phyloP scores from a whole-genome alignment of 92 coral and sea anemone genomes.

The Pocillopora grandis region DNA sequence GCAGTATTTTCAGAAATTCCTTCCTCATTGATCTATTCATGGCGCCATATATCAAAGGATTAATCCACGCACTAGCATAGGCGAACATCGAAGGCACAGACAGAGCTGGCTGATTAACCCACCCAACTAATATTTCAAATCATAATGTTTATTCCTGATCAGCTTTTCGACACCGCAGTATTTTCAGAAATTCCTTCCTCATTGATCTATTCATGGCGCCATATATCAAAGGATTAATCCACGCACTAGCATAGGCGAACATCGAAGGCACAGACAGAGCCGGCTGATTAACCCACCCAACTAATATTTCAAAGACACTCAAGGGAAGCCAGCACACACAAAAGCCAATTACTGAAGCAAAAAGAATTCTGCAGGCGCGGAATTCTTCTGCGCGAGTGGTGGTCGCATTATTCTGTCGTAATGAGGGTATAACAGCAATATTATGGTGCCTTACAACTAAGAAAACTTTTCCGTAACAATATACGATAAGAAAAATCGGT shows the following conservation, averaged over 20 bases:
- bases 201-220: slow-evolving; percentile 3
- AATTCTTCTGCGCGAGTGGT: not conserved
- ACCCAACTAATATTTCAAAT: not conserved
- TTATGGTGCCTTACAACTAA: not conserved
- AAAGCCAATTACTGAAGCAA: not conserved
- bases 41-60: not conserved
- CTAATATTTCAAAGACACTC: not conserved
- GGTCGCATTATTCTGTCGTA: not conserved
- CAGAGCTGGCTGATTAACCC: not conserved
- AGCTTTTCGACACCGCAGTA: not conserved
- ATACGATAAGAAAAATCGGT: not conserved
- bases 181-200: not conserved
- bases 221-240: not conserved
- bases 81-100: not conserved
- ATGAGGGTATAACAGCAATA: not conserved
- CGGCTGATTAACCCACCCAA: not conserved
- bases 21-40: not conserved
- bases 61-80: not conserved
- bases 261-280: not conserved
- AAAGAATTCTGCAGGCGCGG: not conserved
- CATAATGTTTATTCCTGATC: not conserved
- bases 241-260: not conserved
- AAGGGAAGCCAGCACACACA: not conserved
- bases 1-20: not conserved
- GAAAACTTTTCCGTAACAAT: not conserved